Evolutionary conservation across 2,888 invertebrate genomes (phyloP).

Genomic region (Autographa pulchrina): DNA sequence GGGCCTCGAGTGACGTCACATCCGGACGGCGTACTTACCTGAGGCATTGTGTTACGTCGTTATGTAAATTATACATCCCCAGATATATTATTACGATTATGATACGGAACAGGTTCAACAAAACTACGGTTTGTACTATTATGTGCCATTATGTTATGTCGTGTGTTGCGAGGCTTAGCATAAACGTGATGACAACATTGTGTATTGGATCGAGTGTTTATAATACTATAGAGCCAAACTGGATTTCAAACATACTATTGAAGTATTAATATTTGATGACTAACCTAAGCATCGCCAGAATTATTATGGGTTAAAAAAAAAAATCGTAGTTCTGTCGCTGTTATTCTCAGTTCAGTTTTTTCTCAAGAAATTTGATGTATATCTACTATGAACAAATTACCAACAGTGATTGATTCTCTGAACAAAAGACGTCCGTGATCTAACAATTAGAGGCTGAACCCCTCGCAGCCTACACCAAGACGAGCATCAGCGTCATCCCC

Average conservation of each 20-base stretch:
- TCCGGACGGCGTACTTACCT: slow-evolving; percentile 15
- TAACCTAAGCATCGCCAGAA: too few relatives aligned
- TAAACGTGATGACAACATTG: not conserved
- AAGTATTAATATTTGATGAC: too few relatives aligned
- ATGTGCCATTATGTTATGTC: not conserved
- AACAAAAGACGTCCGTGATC: not conserved
- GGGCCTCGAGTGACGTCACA: slow-evolving; percentile 12
- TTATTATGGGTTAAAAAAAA: too few relatives aligned
- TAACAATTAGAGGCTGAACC: too few relatives aligned
- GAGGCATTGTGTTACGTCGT: slow-evolving; percentile 29
- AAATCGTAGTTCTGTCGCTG: too few relatives aligned
- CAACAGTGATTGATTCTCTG: not conserved
- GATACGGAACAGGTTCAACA: not conserved
- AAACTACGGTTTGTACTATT: not conserved
- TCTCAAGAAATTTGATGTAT: too few relatives aligned
- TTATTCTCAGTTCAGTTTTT: too few relatives aligned
- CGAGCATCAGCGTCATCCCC: not conserved
- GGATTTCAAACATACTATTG: too few relatives aligned
- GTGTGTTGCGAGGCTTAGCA: not conserved
- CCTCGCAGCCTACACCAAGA: too few relatives aligned
- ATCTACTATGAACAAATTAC: too few relatives aligned
- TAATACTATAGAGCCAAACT: too few relatives aligned
- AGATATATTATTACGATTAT: slow-evolving; percentile 13
- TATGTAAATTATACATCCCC: slow-evolving; percentile 23
- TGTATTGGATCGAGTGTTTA: not conserved